Base-by-base conservation (phyloP, 1,140 invertebrate genomes). In the Drosophila busckii region DNA sequence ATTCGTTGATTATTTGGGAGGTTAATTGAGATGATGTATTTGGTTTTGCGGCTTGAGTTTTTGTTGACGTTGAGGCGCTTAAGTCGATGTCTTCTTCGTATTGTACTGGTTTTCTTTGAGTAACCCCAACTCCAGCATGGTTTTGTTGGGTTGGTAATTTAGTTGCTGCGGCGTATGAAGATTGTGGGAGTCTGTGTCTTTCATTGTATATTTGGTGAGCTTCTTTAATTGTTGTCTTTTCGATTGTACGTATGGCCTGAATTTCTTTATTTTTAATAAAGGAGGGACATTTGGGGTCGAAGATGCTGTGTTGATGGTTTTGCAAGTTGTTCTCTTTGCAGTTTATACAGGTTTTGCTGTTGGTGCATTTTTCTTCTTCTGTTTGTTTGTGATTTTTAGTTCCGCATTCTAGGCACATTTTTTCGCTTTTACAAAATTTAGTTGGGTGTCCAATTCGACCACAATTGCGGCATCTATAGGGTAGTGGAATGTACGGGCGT, bases 261-360 rank as follows among this genome's bases (percentile, higher is more conserved):
- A 38, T 28, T 49, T 49, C 34, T 10, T 49, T 49, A 23, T 38
- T 8, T 49, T 49, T 49, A 9, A 49, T 38, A 10, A 37, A 49
- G 8, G 22, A 9, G 7, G 46, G 34, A 23, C 32, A 49, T 19
- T 49, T 49, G 7, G 19, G 46, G 25, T 49, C 32, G 12, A 13
- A 37, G 2, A 13, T 13, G 31, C 20, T 37, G 32, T 49, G 46
- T 4, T 49, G 46, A 22, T 49, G 25, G 17, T 49, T 49, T 4
- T 23, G 15, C 8, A 32, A n/a, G n/a, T n/a, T n/a, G 19, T 22
- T 26, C 19, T 35, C 45, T 20, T 22, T 48, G 45, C 45, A 48
- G 20, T 35, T 48, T 22, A 48, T 48, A 12, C 31, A 48, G 25
- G 13, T 20, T 17, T 31, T 29, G 13, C 45, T n/a, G n/a, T n/a